Evolutionary conservation across 2,797 vertebrate genomes (phyloP), one percentile per base, ranked within the genome.

Genomic region (Eulemur coronatus): DNA sequence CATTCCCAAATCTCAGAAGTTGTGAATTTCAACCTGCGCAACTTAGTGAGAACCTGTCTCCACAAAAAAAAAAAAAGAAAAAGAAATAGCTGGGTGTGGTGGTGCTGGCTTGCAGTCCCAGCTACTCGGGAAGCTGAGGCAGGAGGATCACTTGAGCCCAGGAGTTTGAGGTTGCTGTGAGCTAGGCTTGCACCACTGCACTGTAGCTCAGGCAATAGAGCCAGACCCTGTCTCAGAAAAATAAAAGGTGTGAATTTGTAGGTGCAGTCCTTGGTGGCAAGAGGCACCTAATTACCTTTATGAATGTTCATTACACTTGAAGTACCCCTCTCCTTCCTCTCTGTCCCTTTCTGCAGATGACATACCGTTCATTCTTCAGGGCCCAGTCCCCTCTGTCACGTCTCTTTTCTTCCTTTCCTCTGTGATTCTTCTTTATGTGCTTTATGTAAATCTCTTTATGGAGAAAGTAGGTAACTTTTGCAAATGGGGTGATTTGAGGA

Each of bases 371-470:
- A 48, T 80, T 91, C 88, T 86, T 94, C 46, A 82, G 81, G 57
- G 55, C 38, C 90, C 28, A 79, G 24, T 94, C 59, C 93, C 50
- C 52, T 88, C 50, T 82, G 55, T 84, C 55, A 89, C 11, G 33
- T 73, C 12, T 63, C 67, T 70, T 88, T 89, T 92, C 65, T 91
- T 89, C 20, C 52, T 93, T 94, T 97, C 28, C 52, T 94, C 43
- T 82, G 22, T 78, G 55, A 69, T 70, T 96, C 70, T 52, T 89
- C 18, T 86, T 72, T 78, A 41, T 59, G 30, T 84, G 80, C 9
- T 80, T 69, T 75, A n/a, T 63, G 13, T 85, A 93, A 79, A 85
- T 63, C 57, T 95, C 84, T 84, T 92, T 48, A 20, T 76, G 46
- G 67, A 95, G 35, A n/a, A 89, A 91, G 43, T 91, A 12, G 13